phyloP scores from a whole-genome alignment of 2,888 invertebrate species.

The Tetheella fluctuosa region DNA sequence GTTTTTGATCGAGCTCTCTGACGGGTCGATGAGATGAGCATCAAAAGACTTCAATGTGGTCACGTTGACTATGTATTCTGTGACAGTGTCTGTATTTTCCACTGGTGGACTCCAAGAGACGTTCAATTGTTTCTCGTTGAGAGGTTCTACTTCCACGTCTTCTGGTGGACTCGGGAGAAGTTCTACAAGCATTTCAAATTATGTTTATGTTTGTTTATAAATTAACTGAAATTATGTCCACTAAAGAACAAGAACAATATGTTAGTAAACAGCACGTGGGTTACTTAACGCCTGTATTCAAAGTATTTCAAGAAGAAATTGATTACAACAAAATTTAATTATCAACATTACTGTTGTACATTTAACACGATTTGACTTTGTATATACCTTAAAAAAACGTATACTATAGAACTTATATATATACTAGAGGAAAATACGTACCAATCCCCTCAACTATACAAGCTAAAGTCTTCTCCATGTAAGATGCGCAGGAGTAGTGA shows the following conservation, averaged over 20 bases:
- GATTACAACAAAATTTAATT: too few species aligned
- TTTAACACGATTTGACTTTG: too few species aligned
- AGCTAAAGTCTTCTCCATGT: slow-evolving; percentile 91
- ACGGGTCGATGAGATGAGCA: slow-evolving; percentile 78
- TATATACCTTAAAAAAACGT: too few species aligned
- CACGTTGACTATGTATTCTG: slow-evolving; percentile 88
- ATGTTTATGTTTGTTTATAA: too few species aligned
- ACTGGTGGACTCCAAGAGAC: slow-evolving; percentile 88
- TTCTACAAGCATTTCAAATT: slow-evolving; percentile 71
- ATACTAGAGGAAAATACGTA: slow-evolving; percentile 37
- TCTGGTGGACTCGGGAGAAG: slow-evolving; percentile 90
- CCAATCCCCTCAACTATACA: slow-evolving; percentile 92
- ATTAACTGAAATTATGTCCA: too few species aligned
- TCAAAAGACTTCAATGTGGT: slow-evolving; percentile 89
- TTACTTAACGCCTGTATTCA: too few species aligned
- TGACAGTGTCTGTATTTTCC: slow-evolving; percentile 86
- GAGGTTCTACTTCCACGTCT: slow-evolving; percentile 88
- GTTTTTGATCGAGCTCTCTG: slow-evolving; percentile 66
- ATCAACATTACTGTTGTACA: too few species aligned
- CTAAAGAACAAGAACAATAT: too few species aligned
- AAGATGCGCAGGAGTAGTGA: slow-evolving; percentile 92
- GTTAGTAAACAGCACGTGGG: too few species aligned
- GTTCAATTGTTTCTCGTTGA: slow-evolving; percentile 88
- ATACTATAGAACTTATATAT: too few species aligned
- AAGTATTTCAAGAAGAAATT: too few species aligned